Conservation (phyloP, 2,113 vertebrate species). For the Corythornis madagascariensis region DNA sequence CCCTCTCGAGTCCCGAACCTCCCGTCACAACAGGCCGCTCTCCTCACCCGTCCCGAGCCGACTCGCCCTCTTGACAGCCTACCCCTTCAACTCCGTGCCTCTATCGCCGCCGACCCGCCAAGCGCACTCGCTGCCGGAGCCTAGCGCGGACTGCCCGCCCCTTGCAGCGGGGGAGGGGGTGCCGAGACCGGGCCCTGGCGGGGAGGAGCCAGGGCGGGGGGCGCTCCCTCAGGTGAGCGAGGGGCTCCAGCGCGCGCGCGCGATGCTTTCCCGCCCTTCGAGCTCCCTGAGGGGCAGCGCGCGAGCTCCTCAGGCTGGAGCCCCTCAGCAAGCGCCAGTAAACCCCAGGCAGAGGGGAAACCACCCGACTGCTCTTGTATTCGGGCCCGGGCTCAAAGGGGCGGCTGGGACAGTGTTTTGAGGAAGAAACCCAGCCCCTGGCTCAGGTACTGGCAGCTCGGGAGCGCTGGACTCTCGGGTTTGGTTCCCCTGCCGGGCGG, state of each 20-base stretch:
- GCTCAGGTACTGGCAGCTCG: not conserved
- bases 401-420: not conserved
- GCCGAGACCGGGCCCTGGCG: not conserved
- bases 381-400: not conserved
- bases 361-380: not conserved
- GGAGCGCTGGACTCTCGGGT: not conserved
- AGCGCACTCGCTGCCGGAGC: not conserved
- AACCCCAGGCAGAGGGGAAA: fast-evolving
- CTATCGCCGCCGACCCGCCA: not conserved
- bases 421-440: not conserved
- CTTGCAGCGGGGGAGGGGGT: not conserved
- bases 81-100: not conserved
- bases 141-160: not conserved
- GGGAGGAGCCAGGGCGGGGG: constrained; percentile 10
- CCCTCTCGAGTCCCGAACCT: not conserved
- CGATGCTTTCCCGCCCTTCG: not conserved
- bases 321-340: fast-evolving
- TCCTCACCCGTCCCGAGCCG: not conserved
- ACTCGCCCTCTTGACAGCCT: not conserved
- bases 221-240: constrained; percentile 11
- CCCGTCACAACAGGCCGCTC: not conserved
- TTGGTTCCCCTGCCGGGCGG: not conserved
- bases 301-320: not conserved
- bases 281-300: not conserved
- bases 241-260: not conserved